Conservation (phyloP, 2,888 invertebrate species). For the Drosophila barbarae region DNA sequence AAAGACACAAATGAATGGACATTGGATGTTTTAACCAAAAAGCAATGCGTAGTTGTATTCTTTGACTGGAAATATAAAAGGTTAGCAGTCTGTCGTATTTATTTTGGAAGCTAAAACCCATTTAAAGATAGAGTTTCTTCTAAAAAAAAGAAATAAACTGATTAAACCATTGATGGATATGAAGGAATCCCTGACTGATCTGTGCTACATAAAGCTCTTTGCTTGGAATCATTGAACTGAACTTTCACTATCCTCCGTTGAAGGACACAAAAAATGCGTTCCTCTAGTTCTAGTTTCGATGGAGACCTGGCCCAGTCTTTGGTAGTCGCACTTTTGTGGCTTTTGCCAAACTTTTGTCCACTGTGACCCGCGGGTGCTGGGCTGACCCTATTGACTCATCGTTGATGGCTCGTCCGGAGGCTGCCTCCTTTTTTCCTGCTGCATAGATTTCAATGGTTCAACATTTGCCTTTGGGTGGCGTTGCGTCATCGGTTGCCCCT, state of each 20-base stretch:
- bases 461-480: slow-evolving; percentile 58
- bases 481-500: slow-evolving; percentile 64
- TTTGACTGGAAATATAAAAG: background rate
- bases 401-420: slow-evolving; percentile 60
- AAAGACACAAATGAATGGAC: slow-evolving; percentile 6
- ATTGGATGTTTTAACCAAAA: background rate
- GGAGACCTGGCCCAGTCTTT: background rate
- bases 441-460: slow-evolving; percentile 67
- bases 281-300: background rate
- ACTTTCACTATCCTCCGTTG: slow-evolving; percentile 21
- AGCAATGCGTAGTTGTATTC: background rate
- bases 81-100: background rate
- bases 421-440: slow-evolving; percentile 40
- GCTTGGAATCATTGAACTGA: background rate
- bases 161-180: background rate
- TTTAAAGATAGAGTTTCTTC: background rate
- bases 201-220: background rate
- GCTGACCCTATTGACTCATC: slow-evolving; percentile 69
- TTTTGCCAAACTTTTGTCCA: slow-evolving; percentile 44
- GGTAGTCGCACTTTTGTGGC: slow-evolving; percentile 1
- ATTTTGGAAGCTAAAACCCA: no score
- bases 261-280: slow-evolving; percentile 6
- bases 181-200: background rate
- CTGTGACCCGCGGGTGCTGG: slow-evolving; percentile 52
- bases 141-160: background rate